phyloP scores from a whole-genome alignment of 2,888 invertebrate species.

The Spilosoma lubricipeda region DNA sequence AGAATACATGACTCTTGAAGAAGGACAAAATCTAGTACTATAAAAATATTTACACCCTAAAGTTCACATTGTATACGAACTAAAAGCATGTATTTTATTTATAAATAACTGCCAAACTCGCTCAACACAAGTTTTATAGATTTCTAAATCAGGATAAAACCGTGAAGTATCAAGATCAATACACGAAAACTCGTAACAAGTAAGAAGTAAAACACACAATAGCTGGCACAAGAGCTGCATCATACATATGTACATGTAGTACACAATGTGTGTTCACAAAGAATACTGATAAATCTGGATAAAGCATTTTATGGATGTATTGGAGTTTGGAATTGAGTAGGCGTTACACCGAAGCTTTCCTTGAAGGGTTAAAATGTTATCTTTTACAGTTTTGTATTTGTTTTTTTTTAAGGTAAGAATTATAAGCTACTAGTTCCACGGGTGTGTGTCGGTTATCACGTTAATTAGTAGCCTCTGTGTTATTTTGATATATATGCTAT shows the following conservation, averaged over 20 bases:
- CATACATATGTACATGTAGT: slow-evolving; percentile 13
- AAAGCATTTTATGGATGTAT: slow-evolving; percentile 32
- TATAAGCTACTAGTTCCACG: no score
- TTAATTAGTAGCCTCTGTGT: no score
- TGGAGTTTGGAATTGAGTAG: neutral
- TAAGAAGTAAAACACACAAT: slow-evolving; percentile 12
- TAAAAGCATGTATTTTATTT: neutral
- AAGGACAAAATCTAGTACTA: no score
- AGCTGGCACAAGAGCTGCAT: slow-evolving; percentile 5
- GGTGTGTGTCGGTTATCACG: no score
- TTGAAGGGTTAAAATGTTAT: neutral
- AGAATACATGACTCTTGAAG: no score
- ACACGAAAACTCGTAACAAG: slow-evolving; percentile 13
- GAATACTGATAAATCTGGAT: slow-evolving; percentile 42
- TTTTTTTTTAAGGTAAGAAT: neutral
- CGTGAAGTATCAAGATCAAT: slow-evolving; percentile 9
- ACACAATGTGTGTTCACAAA: slow-evolving; percentile 18
- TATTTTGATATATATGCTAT: no score
- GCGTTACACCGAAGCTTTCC: slow-evolving; percentile 27
- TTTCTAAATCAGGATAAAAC: slow-evolving; percentile 1
- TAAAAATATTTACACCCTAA: neutral
- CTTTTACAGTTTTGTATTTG: neutral
- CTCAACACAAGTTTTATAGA: neutral
- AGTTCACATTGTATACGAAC: neutral
- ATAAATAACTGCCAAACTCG: neutral